Evolutionary conservation across 2,113 vertebrate genomes (phyloP).

Genomic region (Lophochroa leadbeateri): DNA sequence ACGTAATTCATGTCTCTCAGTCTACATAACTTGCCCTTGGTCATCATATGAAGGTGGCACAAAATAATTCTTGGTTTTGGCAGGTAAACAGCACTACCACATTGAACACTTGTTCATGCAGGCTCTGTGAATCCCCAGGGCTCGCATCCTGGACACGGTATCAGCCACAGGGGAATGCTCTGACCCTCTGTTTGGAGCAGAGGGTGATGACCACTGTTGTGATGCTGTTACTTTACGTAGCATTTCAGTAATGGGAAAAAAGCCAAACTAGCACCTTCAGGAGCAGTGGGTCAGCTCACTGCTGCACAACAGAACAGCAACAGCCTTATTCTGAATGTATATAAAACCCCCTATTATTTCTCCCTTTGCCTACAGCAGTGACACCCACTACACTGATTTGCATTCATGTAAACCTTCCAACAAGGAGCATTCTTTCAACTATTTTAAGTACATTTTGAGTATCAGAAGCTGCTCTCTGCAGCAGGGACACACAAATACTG

Average conservation of each 20-base stretch:
- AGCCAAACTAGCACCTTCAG: not conserved
- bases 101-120: not conserved
- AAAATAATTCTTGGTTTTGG: not conserved
- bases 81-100: not conserved
- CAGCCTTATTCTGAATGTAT: fast-evolving
- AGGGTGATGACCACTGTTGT: not conserved
- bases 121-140: not conserved
- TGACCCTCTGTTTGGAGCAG: not conserved
- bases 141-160: fast-evolving
- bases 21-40: fast-evolving
- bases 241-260: not conserved
- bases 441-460: not conserved
- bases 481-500: not conserved
- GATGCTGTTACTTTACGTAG: fast-evolving
- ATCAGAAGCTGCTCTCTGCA: not conserved
- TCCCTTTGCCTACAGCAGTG: not conserved
- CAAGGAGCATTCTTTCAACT: not conserved
- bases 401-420: not conserved
- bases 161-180: fast-evolving
- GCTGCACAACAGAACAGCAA: not conserved
- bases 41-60: not conserved
- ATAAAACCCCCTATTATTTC: not conserved
- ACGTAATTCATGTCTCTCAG: fast-evolving
- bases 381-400: not conserved
- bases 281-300: not conserved